Base-by-base conservation (phyloP, 2,888 invertebrate species). In the Mellilla xanthometata region DNA sequence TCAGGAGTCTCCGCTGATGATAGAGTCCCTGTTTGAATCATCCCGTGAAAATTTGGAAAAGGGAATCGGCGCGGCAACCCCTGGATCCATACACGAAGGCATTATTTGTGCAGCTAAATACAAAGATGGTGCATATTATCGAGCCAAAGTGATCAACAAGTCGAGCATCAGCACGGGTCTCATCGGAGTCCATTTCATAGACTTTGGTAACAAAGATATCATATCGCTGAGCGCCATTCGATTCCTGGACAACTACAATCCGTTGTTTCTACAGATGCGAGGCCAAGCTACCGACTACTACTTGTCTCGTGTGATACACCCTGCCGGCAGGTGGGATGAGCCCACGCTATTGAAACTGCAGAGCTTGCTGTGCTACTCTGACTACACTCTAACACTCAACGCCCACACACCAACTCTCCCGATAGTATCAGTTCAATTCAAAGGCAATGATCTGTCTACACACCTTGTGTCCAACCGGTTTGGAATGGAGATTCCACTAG, bases 141-240 rank as follows among this genome's bases (percentile, higher is more conserved):
- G 94, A 59, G 93, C 93, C 5, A 91, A 91, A 68, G 86, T 94
- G 33, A 81, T 90, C 32, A 91, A 80, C 46, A 76, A 87, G 6
- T 67, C 81, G 10, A 85, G 71, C 60, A 60, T 91, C 32, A 65
- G 80, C 2, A 87, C 88, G 48, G 92, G 91, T 11, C 76, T 90
- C 39, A 90, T 94, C 34, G 91, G 92, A 55, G 92, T 94, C n/a
- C 90, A 91, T 44, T 94, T 94, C 57, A 88, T 94, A 22, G 94
- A 94, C 68, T 93, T 91, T 61, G 94, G 94, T 30, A 93, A 93
- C 63, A 89, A 85, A 54, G 93, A 93, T 57, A 71, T 91, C 8
- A 90, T 95, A 43, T 90, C 92, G 10, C 69, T 91, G 38, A 88
- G 84, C 27, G 91, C 92, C 48, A 89, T 94, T 31, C 79, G 94